Percentiles rank a stretch among this genome's conserved stretches.
phyloP scores from a whole-genome alignment of 2,888 invertebrate genomes.

The Macrostomum cliftonense region DNA sequence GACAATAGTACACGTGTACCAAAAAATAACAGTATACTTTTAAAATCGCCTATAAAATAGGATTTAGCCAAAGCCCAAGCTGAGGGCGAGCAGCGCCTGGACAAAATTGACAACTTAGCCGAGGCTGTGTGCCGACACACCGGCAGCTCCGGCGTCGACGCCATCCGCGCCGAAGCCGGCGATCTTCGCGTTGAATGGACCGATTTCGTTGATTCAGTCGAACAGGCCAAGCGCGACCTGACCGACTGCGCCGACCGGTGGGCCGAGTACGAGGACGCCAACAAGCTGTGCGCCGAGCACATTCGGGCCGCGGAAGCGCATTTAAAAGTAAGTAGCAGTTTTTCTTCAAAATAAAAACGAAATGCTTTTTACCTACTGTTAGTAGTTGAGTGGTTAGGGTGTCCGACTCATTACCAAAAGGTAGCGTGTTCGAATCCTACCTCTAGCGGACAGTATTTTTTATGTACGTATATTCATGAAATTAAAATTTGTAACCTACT shows the following conservation, averaged over 20 bases:
- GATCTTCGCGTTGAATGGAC: constrained; percentile 27
- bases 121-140: constrained; percentile 51
- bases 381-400: too few relatives aligned
- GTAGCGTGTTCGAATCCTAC: too few relatives aligned
- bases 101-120: constrained; percentile 59
- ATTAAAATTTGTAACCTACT: too few relatives aligned
- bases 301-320: constrained; percentile 67
- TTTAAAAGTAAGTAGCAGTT: constrained; percentile 46
- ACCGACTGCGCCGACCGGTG: constrained; percentile 69
- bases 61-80: constrained; percentile 57
- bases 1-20: too few relatives aligned
- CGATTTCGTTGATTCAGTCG: constrained; percentile 22
- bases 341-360: too few relatives aligned
- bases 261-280: constrained; percentile 69
- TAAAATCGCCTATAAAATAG: constrained; percentile 22
- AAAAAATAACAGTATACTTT: background rate
- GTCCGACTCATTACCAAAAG: too few relatives aligned
- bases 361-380: too few relatives aligned
- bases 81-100: constrained; percentile 58
- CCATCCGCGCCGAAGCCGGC: constrained; percentile 24
- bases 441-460: too few relatives aligned
- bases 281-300: constrained; percentile 67
- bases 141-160: constrained; percentile 25
- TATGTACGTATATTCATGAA: too few relatives aligned
- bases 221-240: constrained; percentile 38